A percentile compares a stretch with the other conserved stretches of the same genome.
Evolutionary conservation across 2,113 vertebrate species (phyloP).

Genomic region (Dasypus novemcinctus): DNA sequence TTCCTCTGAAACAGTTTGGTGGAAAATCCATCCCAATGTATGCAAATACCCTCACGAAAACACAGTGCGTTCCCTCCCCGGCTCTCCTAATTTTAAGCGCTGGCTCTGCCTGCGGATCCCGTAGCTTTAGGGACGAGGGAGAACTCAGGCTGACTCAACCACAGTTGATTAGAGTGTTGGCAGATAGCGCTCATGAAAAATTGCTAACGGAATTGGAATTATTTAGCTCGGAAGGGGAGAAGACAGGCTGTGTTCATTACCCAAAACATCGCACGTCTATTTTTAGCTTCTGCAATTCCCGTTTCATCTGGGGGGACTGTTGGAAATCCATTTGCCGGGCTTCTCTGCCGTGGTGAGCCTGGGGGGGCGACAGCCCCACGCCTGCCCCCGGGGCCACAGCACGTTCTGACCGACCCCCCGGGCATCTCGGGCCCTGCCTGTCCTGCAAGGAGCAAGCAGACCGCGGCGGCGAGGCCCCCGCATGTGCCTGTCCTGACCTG

Average conservation of each 20-base stretch:
- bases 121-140: no score
- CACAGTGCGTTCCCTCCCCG: rapidly evolving
- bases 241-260: not conserved
- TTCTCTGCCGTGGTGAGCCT: not conserved
- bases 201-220: not conserved
- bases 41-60: not conserved
- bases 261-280: not conserved
- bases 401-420: no score
- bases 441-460: no score
- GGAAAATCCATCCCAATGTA: not conserved
- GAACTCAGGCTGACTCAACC: not conserved
- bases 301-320: not conserved
- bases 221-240: not conserved
- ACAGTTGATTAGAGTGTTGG: not conserved
- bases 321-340: not conserved
- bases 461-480: no score
- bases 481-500: no score
- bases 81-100: not conserved
- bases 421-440: no score
- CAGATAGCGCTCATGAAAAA: not conserved
- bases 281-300: not conserved
- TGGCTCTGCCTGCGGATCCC: not conserved
- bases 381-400: no score
- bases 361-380: not conserved
- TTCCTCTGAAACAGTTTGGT: not conserved